Evolutionary conservation across 2,113 vertebrate genomes (phyloP).

Genomic region (Calcarius ornatus): DNA sequence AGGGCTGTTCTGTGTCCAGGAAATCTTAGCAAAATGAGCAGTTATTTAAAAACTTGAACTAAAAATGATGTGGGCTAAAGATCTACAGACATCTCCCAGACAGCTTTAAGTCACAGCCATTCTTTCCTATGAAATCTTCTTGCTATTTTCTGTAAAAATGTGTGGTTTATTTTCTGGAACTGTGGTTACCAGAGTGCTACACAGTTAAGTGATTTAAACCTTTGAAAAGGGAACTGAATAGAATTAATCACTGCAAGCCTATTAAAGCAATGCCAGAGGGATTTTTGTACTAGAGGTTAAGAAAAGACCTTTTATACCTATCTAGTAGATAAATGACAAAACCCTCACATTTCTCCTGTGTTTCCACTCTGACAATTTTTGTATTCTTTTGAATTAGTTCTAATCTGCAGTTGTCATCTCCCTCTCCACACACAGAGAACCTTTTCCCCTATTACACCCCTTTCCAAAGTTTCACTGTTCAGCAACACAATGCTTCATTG

Average conservation of each 20-base stretch:
- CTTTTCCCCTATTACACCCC: neutral
- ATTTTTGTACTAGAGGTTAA: constrained; percentile 30
- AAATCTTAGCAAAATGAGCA: neutral
- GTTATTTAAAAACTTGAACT: neutral
- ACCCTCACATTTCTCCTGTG: neutral
- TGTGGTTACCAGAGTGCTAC: neutral
- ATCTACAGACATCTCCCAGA: neutral
- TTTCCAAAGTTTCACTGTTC: neutral
- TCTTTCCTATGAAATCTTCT: neutral
- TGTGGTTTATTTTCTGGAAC: neutral
- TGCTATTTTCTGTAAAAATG: neutral
- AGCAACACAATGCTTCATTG: neutral
- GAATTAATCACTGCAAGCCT: constrained; percentile 29
- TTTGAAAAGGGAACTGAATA: constrained; percentile 9
- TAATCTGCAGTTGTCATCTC: neutral
- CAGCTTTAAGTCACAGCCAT: neutral
- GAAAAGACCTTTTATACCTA: constrained; percentile 35
- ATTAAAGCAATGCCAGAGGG: neutral
- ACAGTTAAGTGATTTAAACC: constrained; percentile 14
- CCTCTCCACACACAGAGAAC: neutral
- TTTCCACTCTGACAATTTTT: neutral
- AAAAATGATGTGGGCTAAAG: neutral
- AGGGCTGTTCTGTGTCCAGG: neutral
- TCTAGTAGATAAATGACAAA: neutral
- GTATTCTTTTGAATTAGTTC: neutral